Percentiles rank a stretch among this genome's conserved stretches.
Conservation (phyloP, 1,140 invertebrate species). For the Trypoxylus dichotomus region DNA sequence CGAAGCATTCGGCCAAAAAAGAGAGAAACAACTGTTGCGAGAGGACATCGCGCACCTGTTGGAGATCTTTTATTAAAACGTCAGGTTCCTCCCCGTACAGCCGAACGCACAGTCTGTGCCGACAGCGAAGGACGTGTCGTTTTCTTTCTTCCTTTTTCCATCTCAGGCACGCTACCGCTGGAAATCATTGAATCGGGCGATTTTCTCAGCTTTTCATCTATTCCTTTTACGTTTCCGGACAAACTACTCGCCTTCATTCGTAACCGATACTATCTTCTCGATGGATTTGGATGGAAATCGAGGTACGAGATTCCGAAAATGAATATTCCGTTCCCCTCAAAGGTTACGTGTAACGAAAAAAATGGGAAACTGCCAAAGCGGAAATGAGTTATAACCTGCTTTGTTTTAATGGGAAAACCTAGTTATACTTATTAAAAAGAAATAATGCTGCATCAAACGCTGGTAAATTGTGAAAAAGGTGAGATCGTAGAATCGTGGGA, state of each 20-base stretch:
- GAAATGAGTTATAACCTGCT: no score
- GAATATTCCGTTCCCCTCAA: no score
- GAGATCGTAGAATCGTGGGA: no score
- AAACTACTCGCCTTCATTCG: neutral
- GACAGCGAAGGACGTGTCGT: neutral
- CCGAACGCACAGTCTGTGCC: neutral
- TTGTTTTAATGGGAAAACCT: no score
- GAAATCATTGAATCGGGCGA: neutral
- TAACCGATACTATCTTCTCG: no score
- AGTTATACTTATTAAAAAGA: no score
- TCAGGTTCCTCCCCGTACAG: neutral
- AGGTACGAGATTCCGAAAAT: no score
- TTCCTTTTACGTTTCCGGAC: neutral
- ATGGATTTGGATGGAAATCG: no score
- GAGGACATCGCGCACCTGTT: constrained; percentile 1
- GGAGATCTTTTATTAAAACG: constrained; percentile 2
- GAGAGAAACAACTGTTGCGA: neutral
- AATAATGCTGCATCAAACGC: neutral
- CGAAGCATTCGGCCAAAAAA: neutral
- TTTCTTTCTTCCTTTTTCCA: neutral
- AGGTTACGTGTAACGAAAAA: no score
- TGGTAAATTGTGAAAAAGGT: neutral
- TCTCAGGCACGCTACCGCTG: neutral
- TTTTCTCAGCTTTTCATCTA: neutral
- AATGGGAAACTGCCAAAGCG: no score